Evolutionary conservation across 2,113 vertebrate genomes (phyloP).

Genomic region (Dicerorhinus sumatrensis): DNA sequence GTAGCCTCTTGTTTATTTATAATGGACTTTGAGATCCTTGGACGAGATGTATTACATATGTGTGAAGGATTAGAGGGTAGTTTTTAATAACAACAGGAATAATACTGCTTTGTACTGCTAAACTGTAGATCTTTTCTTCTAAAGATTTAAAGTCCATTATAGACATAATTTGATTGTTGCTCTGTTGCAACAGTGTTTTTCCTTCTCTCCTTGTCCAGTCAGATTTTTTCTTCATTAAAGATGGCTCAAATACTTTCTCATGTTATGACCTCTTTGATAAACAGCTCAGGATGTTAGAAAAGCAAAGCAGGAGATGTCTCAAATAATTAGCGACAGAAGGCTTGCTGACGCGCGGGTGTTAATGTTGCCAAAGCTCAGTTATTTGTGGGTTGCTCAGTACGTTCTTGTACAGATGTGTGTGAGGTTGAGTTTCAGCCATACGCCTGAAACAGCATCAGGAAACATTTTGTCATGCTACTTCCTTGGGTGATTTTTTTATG

Average conservation of each 20-base stretch:
- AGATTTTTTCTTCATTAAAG: slow-evolving; percentile 82
- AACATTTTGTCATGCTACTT: slow-evolving; percentile 88
- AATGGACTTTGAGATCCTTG: slow-evolving; percentile 74
- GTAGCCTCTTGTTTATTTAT: slow-evolving; percentile 78
- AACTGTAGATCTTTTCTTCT: slow-evolving; percentile 82
- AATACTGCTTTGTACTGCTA: slow-evolving; percentile 79
- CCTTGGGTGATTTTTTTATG: slow-evolving; percentile 86
- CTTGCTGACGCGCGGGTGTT: slow-evolving; percentile 68
- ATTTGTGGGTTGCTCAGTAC: slow-evolving; percentile 83
- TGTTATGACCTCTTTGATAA: slow-evolving; percentile 85
- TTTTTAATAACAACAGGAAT: slow-evolving; percentile 79
- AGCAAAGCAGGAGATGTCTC: slow-evolving; percentile 81
- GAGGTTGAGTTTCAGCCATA: slow-evolving; percentile 83
- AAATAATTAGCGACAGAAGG: slow-evolving; percentile 81
- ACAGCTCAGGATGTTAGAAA: slow-evolving; percentile 84
- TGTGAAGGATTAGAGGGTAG: slow-evolving; percentile 76
- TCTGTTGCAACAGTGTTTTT: slow-evolving; percentile 75
- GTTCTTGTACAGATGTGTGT: slow-evolving; percentile 80
- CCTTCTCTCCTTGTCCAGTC: slow-evolving; percentile 70
- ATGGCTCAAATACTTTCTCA: slow-evolving; percentile 84
- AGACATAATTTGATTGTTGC: slow-evolving; percentile 76
- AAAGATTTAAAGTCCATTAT: slow-evolving; percentile 77
- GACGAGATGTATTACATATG: slow-evolving; percentile 77
- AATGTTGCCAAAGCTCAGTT: slow-evolving; percentile 84
- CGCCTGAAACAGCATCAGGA: slow-evolving; percentile 85